Conservation (phyloP, 2,888 invertebrate species). For the Drosophila macrospina region DNA sequence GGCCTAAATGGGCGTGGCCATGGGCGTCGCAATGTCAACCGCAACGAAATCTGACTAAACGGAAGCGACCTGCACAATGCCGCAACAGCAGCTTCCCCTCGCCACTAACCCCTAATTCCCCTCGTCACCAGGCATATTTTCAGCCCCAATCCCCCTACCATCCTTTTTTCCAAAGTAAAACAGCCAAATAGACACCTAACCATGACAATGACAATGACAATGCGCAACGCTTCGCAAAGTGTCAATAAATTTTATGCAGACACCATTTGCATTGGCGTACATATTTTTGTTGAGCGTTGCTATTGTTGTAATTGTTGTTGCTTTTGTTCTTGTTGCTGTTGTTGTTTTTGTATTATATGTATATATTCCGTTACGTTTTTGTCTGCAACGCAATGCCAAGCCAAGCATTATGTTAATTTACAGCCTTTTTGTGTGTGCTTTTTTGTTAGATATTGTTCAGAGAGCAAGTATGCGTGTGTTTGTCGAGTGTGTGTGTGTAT, state of each 20-base stretch:
- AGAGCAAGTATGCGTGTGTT: background rate
- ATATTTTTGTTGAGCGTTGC: constrained; percentile 58
- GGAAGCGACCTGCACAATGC: constrained; percentile 57
- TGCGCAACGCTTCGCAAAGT: constrained; percentile 64
- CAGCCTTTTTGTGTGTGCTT: constrained; percentile 31
- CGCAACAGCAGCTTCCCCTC: constrained; percentile 10
- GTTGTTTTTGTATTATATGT: background rate
- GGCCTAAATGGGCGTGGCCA: constrained; percentile 42
- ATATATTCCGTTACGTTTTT: constrained; percentile 20
- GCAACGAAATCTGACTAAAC: constrained; percentile 60
- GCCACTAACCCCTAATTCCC: background rate
- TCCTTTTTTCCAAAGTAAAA: background rate
- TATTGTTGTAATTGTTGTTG: constrained; percentile 10
- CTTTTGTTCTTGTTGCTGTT: constrained; percentile 7
- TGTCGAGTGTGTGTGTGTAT: background rate
- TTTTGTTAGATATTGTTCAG: constrained; percentile 31
- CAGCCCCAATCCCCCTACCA: background rate
- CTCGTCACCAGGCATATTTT: background rate
- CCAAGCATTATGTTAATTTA: constrained; percentile 76
- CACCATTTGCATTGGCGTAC: constrained; percentile 77
- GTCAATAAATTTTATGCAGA: constrained; percentile 82
- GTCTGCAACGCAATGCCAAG: constrained; percentile 5
- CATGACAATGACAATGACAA: constrained; percentile 70
- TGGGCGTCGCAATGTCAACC: constrained; percentile 75
- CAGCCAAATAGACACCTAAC: constrained; percentile 24